These are phyloP conservation scores for Schizopygopsis pylzovi DNA, from an alignment of 2,797 vertebrate genomes.

Conservation along the genomic window DNA sequence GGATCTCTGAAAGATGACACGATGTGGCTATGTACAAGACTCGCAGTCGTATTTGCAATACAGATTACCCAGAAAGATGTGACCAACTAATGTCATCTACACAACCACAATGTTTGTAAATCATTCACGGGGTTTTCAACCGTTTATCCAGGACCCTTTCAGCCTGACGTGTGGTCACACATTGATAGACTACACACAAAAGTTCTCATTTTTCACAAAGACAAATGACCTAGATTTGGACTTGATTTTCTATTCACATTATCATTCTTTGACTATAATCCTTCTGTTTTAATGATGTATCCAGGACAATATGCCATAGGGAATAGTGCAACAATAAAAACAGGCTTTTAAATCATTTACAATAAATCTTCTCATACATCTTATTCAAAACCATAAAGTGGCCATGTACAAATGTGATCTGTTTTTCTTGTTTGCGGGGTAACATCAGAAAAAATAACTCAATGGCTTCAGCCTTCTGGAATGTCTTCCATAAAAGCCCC, in stretches of 20 bases:
- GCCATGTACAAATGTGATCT: slow-evolving; percentile 44
- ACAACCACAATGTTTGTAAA: slow-evolving; percentile 19
- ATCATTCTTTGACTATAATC: slow-evolving; percentile 1
- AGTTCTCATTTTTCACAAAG: slow-evolving; percentile 16
- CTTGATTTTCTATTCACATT: slow-evolving; percentile 18
- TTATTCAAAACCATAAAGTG: slow-evolving; percentile 37
- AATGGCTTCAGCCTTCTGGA: slow-evolving; percentile 52
- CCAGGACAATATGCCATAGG: slow-evolving; percentile 27
- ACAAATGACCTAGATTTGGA: slow-evolving; percentile 30
- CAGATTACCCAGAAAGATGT: slow-evolving; percentile 4
- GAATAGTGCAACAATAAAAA: slow-evolving; percentile 41
- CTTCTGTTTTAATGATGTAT: slow-evolving; percentile 47
- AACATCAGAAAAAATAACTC: slow-evolving; percentile 40
- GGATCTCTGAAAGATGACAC: slow-evolving; percentile 10
- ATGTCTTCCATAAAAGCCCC: slow-evolving; percentile 40
- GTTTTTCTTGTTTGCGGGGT: slow-evolving; percentile 43
- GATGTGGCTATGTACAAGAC: slow-evolving; percentile 1
- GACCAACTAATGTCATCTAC: neutral
- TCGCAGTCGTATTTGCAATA: neutral
- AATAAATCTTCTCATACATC: slow-evolving; percentile 44
- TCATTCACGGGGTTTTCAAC: neutral
- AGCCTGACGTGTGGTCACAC: slow-evolving; percentile 16
- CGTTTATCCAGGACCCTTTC: neutral
- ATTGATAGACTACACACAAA: slow-evolving; percentile 5
- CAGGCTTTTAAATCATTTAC: slow-evolving; percentile 50